phyloP scores from a whole-genome alignment of 2,888 invertebrate species.

The Apocheima hispidaria region DNA sequence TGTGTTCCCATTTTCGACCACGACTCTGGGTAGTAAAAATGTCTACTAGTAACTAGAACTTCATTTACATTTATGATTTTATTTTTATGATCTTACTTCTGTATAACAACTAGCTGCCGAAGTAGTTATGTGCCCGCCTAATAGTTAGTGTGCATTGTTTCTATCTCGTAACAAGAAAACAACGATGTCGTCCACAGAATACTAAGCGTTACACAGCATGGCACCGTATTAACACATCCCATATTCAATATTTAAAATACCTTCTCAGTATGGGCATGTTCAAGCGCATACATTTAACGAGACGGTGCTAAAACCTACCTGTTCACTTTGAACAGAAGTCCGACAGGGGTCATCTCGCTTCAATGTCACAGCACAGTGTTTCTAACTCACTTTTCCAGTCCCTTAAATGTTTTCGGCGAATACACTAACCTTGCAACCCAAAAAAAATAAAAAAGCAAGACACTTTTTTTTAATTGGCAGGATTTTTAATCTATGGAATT shows the following conservation, averaged over 20 bases:
- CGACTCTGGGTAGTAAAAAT: neutral
- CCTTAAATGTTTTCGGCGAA: slow-evolving; percentile 23
- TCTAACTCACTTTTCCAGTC: slow-evolving; percentile 35
- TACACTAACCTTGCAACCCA: neutral
- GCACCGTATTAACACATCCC: slow-evolving; percentile 61
- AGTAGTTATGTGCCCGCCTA: neutral
- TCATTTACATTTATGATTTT: neutral
- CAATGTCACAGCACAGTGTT: slow-evolving; percentile 53
- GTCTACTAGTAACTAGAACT: neutral
- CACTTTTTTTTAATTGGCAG: slow-evolving; percentile 14
- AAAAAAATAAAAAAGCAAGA: slow-evolving; percentile 16
- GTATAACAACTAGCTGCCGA: slow-evolving; percentile 1
- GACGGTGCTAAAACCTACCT: slow-evolving; percentile 72
- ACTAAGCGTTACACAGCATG: slow-evolving; percentile 43
- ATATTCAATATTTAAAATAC: slow-evolving; percentile 65
- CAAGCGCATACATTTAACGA: slow-evolving; percentile 37
- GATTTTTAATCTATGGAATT: no score
- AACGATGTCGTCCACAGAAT: slow-evolving; percentile 52
- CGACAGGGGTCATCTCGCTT: slow-evolving; percentile 85
- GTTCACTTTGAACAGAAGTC: slow-evolving; percentile 87
- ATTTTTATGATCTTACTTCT: neutral
- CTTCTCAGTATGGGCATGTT: slow-evolving; percentile 39
- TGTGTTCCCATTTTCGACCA: neutral
- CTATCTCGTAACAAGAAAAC: slow-evolving; percentile 26
- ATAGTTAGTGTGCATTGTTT: slow-evolving; percentile 24